Evolutionary conservation across 2,113 vertebrate genomes (phyloP).

Genomic region (Todiramphus saurophagus): DNA sequence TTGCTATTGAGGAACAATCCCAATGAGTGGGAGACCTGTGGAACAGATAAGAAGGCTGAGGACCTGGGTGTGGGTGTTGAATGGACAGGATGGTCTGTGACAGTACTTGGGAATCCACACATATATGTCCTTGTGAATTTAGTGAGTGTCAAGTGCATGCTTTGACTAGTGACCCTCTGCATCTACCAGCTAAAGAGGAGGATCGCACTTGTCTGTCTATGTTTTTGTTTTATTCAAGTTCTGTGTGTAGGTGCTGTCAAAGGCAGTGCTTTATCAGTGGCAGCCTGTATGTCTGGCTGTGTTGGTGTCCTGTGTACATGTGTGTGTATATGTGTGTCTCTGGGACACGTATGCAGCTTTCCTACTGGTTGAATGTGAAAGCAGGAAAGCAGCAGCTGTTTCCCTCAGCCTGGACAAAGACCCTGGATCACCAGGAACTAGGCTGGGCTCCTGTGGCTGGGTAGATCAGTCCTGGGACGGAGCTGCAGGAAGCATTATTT

Average conservation of each 20-base stretch:
- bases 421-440: rapidly evolving
- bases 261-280: neutral
- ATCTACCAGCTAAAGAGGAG: neutral
- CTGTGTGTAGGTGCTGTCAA: neutral
- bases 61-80: neutral
- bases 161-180: neutral
- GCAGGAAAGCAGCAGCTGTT: rapidly evolving
- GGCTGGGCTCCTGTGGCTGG: no score
- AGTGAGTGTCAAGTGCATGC: rapidly evolving
- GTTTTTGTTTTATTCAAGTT: neutral
- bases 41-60: neutral
- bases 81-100: neutral
- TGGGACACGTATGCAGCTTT: rapidly evolving
- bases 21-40: neutral
- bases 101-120: neutral
- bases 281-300: rapidly evolving
- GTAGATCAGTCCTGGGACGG: neutral
- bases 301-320: neutral
- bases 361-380: neutral
- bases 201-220: neutral
- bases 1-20: neutral
- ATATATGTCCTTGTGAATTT: neutral
- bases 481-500: neutral
- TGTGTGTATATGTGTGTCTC: neutral
- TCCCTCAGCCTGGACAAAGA: neutral